These are phyloP conservation scores for Leptinotarsa juncta DNA, from an alignment of 2,888 invertebrate species.

Conservation along the genomic window DNA sequence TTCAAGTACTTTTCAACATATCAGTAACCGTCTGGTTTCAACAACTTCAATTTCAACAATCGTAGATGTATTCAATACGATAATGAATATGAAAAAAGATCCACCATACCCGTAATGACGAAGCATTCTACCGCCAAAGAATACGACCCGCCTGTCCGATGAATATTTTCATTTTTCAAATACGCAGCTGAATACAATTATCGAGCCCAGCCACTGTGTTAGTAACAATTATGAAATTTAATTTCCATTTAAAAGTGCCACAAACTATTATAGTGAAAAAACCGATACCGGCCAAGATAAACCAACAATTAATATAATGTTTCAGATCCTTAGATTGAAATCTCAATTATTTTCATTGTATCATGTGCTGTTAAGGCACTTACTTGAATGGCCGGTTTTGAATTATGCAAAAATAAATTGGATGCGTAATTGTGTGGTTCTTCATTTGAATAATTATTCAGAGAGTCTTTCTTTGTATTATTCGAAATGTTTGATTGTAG, in stretches of 20 bases:
- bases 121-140: background rate
- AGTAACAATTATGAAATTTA: conserved; percentile 43
- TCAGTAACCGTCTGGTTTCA: too few species aligned
- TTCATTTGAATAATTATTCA: conserved; percentile 52
- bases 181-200: conserved; percentile 28
- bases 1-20: too few species aligned
- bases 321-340: conserved; percentile 43
- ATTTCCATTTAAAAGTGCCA: conserved; percentile 43
- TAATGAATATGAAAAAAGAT: background rate
- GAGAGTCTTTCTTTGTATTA: background rate
- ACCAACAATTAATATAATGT: conserved; percentile 45
- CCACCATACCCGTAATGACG: background rate
- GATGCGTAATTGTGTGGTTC: conserved; percentile 51
- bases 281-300: conserved; percentile 41
- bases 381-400: conserved; percentile 50
- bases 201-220: conserved; percentile 34
- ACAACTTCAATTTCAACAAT: background rate
- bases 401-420: conserved; percentile 53
- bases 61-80: background rate
- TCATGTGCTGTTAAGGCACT: conserved; percentile 45
- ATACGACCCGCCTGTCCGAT: conserved; percentile 22
- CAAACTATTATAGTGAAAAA: conserved; percentile 40
- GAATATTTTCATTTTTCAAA: conserved; percentile 18
- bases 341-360: conserved; percentile 46
- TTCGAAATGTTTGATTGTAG: background rate